Evolutionary conservation across 2,888 invertebrate species (phyloP).

Genomic region (Tolmerus cingulatus): DNA sequence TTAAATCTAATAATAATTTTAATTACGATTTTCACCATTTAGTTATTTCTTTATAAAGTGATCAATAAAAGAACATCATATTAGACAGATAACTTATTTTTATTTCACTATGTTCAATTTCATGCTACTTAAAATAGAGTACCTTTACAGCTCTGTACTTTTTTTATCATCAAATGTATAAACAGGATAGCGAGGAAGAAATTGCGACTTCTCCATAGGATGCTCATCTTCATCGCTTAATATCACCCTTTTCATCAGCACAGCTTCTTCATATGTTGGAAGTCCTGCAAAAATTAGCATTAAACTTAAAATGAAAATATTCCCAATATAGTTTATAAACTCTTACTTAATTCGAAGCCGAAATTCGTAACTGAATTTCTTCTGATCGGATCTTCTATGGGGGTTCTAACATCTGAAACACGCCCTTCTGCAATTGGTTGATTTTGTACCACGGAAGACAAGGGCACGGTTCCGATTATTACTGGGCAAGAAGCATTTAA

Average conservation of each 20-base stretch:
- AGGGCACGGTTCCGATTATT: constrained; percentile 61
- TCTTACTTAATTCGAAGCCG: neutral
- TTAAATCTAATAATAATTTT: too few relatives aligned
- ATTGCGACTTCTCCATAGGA: constrained; percentile 54
- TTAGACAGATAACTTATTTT: neutral
- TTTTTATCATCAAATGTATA: constrained; percentile 55
- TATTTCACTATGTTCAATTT: neutral
- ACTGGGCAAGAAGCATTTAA: constrained; percentile 58
- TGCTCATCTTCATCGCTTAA: constrained; percentile 56
- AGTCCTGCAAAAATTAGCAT: constrained; percentile 55
- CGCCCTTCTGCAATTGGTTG: constrained; percentile 49
- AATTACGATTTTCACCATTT: too few relatives aligned
- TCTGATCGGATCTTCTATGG: neutral
- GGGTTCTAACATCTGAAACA: neutral
- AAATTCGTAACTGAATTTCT: neutral
- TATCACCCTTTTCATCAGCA: constrained; percentile 57
- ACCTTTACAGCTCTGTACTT: neutral
- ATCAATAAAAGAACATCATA: too few relatives aligned
- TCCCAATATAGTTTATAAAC: neutral
- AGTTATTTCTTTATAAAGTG: too few relatives aligned
- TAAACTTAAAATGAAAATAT: neutral
- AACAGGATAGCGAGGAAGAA: constrained; percentile 61
- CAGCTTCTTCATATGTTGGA: constrained; percentile 62
- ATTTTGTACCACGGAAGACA: constrained; percentile 51
- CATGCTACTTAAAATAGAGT: neutral